Conservation (phyloP, 2,113 vertebrate species). For the Crotalus viridis region DNA sequence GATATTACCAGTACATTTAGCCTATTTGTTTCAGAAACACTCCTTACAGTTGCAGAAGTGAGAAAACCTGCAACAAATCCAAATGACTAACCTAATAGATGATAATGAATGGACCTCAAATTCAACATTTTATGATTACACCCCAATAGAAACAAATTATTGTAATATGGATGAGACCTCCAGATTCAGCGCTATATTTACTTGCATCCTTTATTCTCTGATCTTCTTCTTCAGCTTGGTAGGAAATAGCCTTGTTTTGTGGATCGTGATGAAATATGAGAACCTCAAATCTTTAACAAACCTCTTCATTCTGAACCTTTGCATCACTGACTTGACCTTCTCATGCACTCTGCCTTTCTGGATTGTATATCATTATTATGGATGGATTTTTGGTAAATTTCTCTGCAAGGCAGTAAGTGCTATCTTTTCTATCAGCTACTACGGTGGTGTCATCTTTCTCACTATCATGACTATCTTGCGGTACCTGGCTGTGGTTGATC, state of each 20-base stretch:
- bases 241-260: conserved; percentile 85
- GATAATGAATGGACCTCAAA: accelerated
- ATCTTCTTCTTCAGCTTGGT: conserved; percentile 80
- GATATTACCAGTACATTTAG: background rate
- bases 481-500: conserved; percentile 80
- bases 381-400: conserved; percentile 78
- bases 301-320: conserved; percentile 86
- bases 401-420: conserved; percentile 78
- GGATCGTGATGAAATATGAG: conserved; percentile 84
- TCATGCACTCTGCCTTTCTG: conserved; percentile 83
- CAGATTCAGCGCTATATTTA: conserved; percentile 57
- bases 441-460: conserved; percentile 85
- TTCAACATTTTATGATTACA: accelerated
- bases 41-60: background rate
- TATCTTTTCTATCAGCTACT: conserved; percentile 84
- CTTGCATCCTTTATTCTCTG: conserved; percentile 72
- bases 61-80: background rate
- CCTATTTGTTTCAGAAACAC: background rate
- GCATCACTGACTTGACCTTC: conserved; percentile 86
- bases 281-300: conserved; percentile 84
- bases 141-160: background rate
- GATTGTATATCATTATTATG: conserved; percentile 65
- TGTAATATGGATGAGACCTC: conserved; percentile 65
- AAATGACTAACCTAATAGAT: conserved; percentile 39
- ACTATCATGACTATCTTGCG: conserved; percentile 85